These are phyloP conservation scores for Drosophila subsilvestris DNA, from an alignment of 2,888 invertebrate species.

Conservation along the genomic window DNA sequence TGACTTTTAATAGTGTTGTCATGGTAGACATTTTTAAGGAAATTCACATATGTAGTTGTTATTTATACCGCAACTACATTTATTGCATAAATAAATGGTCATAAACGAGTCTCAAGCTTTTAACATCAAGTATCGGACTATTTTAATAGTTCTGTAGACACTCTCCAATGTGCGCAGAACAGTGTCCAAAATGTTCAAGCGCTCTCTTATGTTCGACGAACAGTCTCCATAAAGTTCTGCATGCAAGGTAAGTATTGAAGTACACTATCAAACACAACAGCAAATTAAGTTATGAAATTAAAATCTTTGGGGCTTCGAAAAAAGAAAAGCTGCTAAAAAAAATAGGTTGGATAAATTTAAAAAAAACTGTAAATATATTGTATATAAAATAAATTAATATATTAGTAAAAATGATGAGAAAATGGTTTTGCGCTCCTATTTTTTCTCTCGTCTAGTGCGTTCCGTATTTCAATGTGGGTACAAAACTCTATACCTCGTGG, in stretches of 20 bases:
- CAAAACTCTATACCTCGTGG: background rate
- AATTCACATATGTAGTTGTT: background rate
- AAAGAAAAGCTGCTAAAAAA: too few species aligned
- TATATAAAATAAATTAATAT: too few species aligned
- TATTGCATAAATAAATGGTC: background rate
- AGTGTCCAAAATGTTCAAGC: conserved; percentile 5
- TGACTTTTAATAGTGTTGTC: too few species aligned
- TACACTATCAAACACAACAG: too few species aligned
- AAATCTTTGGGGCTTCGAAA: too few species aligned
- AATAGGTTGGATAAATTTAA: too few species aligned
- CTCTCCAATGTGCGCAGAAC: conserved; percentile 8
- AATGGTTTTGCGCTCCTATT: too few species aligned
- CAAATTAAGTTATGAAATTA: background rate
- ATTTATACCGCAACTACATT: background rate
- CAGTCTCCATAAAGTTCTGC: background rate
- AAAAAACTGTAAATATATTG: too few species aligned
- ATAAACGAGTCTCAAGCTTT: background rate
- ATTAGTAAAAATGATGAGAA: too few species aligned
- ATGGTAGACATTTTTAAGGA: too few species aligned
- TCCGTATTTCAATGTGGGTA: too few species aligned
- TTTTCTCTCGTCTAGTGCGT: background rate
- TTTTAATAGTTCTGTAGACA: too few species aligned
- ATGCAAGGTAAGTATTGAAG: background rate
- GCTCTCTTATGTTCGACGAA: conserved; percentile 1
- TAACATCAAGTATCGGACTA: background rate